Evolutionary conservation across 2,113 vertebrate species (phyloP), one percentile per base, ranked within the genome.

Genomic region (Callithrix jacchus): DNA sequence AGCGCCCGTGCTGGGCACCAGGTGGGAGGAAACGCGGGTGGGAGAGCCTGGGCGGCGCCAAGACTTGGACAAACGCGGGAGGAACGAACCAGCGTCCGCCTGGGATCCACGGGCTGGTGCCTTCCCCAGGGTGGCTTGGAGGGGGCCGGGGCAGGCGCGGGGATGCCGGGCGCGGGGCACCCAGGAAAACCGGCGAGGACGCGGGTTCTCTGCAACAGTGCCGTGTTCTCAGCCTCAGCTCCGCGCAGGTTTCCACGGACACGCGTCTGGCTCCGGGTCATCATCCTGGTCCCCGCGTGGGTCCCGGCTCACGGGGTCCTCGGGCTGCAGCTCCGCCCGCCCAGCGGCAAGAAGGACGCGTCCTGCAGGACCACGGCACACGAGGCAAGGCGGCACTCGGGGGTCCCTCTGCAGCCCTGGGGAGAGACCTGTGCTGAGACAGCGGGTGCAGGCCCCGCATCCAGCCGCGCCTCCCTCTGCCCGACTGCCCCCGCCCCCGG

Each of bases 281-380:
- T 42, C 10, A 12, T 77, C 61, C 52, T 89, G 9, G 49, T 27
- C 49, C n/a, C 0, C 11, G 42, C 20, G n/a, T 23, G 0, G 45
- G 85, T 42, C 64, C 56, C 30, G 5, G 37, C 5, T 84, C 83
- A 71, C 0, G 23, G 85, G 27, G 40, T 88, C 85, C 84, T 32
- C 3, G 30, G 45, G 47, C 81, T 13, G 40, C 37, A 17, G 5
- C 52, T 71, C 8, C 3, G 81, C 37, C 52, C 25, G 4, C 90
- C 40, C 1, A 93, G 85, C 1, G 27, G 83, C 94, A 95, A 42
- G 32, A 95, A 87, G 54, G 64, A 37, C 47, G 87, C 0, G 23
- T 92, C 96, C n/a, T 89, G 92, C 68, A 90, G 93, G 83, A 96
- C 40, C 0, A 87, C 8, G 17, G 89, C 96, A 94, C 92, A 83